phyloP scores from a whole-genome alignment of 2,888 invertebrate species.

The Dermolepida albohirtum region DNA sequence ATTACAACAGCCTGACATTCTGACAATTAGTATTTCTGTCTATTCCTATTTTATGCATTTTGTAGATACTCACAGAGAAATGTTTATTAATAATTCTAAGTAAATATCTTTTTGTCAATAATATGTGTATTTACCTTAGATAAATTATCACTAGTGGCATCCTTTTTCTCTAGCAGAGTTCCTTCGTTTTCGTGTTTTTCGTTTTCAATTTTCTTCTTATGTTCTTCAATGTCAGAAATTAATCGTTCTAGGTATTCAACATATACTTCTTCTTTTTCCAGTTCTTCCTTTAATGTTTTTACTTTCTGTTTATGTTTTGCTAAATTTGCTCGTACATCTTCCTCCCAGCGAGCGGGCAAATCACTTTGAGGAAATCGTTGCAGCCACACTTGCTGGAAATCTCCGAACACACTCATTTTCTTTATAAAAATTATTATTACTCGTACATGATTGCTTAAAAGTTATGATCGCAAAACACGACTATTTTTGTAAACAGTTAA shows the following conservation, averaged over 20 bases:
- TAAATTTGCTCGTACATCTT: constrained; percentile 90
- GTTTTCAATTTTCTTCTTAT: constrained; percentile 72
- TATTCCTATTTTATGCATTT: not conserved
- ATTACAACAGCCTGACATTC: constrained; percentile 12
- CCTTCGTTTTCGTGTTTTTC: constrained; percentile 53
- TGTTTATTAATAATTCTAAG: constrained; percentile 3
- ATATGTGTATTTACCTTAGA: constrained; percentile 52
- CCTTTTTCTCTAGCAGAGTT: constrained; percentile 46
- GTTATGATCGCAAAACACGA: constrained; percentile 19
- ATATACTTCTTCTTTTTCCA: constrained; percentile 91
- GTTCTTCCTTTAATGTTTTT: constrained; percentile 81
- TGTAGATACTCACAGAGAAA: constrained; percentile 2
- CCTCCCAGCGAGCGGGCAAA: constrained; percentile 92
- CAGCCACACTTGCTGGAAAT: constrained; percentile 92
- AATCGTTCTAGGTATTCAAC: constrained; percentile 89
- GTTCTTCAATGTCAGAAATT: constrained; percentile 86
- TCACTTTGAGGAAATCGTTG: constrained; percentile 92
- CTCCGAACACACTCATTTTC: constrained; percentile 87
- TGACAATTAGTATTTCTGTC: constrained; percentile 9
- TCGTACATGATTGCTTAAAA: constrained; percentile 37
- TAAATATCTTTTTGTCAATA: constrained; percentile 26
- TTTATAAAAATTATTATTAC: constrained; percentile 15
- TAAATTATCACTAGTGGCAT: constrained; percentile 51
- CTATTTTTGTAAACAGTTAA: constrained; percentile 37
- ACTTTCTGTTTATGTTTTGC: constrained; percentile 91